These are phyloP conservation scores for Pholis gunnellus DNA, from an alignment of 2,113 vertebrate species.

Conservation along the genomic window DNA sequence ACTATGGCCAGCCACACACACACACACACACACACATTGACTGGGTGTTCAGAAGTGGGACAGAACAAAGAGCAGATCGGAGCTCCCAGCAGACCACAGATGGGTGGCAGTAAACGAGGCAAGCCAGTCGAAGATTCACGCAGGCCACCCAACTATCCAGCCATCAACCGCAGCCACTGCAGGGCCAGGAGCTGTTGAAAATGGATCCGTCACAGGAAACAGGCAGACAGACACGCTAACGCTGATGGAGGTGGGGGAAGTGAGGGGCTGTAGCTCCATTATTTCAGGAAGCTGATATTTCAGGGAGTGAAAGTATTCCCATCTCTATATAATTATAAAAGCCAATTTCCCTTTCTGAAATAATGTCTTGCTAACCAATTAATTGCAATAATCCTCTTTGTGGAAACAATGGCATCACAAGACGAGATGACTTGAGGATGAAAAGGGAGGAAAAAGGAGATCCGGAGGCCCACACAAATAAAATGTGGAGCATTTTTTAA, in stretches of 20 bases:
- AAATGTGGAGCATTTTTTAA: constrained; percentile 57
- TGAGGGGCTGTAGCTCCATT: constrained; percentile 71
- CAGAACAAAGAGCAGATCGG: constrained; percentile 49
- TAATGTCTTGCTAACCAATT: constrained; percentile 84
- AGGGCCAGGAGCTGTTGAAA: constrained; percentile 74
- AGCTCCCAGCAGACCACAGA: constrained; percentile 58
- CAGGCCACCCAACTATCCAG: constrained; percentile 62
- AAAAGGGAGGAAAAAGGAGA: constrained; percentile 24
- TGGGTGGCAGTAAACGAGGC: constrained; percentile 37
- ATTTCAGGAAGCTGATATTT: constrained; percentile 84
- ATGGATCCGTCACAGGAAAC: constrained; percentile 83
- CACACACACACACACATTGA: constrained; percentile 9
- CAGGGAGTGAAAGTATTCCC: constrained; percentile 85
- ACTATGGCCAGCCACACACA: constrained; percentile 1
- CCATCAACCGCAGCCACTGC: constrained; percentile 57
- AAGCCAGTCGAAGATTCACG: constrained; percentile 40
- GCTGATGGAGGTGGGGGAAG: constrained; percentile 57
- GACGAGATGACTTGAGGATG: constrained; percentile 56
- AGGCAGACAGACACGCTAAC: constrained; percentile 73
- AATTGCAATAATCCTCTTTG: constrained; percentile 82
- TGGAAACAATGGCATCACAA: constrained; percentile 73
- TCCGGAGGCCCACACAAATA: constrained; percentile 17
- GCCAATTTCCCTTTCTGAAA: constrained; percentile 86
- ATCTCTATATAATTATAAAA: constrained; percentile 84
- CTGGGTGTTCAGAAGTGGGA: constrained; percentile 29